Base-by-base conservation (phyloP, 2,797 vertebrate genomes). In the Anguilla pacifica region DNA sequence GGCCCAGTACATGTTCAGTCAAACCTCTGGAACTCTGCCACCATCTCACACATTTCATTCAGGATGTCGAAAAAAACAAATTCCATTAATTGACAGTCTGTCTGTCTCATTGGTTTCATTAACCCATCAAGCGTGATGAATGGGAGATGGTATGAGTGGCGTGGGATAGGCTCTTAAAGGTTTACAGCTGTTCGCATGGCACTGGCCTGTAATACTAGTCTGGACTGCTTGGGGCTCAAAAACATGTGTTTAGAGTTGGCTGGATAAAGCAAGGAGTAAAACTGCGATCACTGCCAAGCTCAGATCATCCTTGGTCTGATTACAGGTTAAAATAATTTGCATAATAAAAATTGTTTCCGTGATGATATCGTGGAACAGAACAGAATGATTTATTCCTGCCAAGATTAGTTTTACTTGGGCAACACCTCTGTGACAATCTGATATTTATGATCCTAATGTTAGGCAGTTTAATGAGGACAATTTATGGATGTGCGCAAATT, bases 1-100 rank as follows among this genome's bases (percentile, higher is more conserved):
- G 64, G 25, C 91, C 88, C 84, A 11, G 83, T 91, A 90, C 94
- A 15, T 91, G 95, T 93, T 94, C 92, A 55, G 89, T 95, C 94
- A 84, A 6, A 86, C 92, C 91, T 91, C 91, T 90, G 70, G 22
- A 15, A 70, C 79, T 86, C 28, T 67, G 87, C 87, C 31, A 49
- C 92, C 90, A 93, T 90, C 88, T 94, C 91, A 92, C 88, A 85
- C 89, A 90, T 91, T 89, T 92, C 89, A 93, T 91, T 9, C 25
- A 89, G 90, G 51, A 61, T 43, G 88, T 90, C 43, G 86, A 87
- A 94, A 94, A 95, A 70, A 59, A 94, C 89, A 92, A 85, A 94
- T 93, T 92, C 92, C 86, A 51, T 86, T 83, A 90, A 87, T 88
- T 91, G 90, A 94, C 88, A 90, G 89, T 92, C 91, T 88, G 83